These are phyloP conservation scores for Scaptomyza hsui DNA, from an alignment of 1,140 invertebrate species.

Conservation along the genomic window DNA sequence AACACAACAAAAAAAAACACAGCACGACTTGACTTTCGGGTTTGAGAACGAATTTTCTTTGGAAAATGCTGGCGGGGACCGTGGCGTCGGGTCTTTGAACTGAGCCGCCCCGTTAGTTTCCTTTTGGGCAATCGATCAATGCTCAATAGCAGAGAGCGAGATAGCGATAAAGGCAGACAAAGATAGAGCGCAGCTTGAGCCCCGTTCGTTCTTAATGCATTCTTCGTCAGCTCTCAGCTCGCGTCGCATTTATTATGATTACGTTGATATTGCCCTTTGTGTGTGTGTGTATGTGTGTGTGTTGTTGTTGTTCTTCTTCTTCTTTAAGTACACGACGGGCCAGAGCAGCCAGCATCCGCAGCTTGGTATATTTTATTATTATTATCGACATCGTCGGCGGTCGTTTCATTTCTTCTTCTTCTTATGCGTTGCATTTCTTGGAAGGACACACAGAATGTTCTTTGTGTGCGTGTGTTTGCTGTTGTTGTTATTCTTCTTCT, in stretches of 20 bases:
- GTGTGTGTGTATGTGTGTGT: too few relatives aligned
- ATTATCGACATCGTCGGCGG: slow-evolving; percentile 63
- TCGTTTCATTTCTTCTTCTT: slow-evolving; percentile 42
- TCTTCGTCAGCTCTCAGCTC: slow-evolving; percentile 51
- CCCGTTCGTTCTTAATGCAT: slow-evolving; percentile 62
- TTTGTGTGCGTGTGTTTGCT: slow-evolving; percentile 52
- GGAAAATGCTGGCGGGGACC: slow-evolving; percentile 44
- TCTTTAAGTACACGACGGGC: slow-evolving; percentile 34
- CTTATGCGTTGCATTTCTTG: slow-evolving; percentile 64
- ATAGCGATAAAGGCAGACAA: slow-evolving; percentile 12
- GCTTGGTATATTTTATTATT: slow-evolving; percentile 53
- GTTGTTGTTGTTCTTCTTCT: slow-evolving; percentile 36
- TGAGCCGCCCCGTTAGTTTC: slow-evolving; percentile 69
- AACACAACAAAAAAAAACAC: slow-evolving; percentile 19
- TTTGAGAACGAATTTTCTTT: slow-evolving; percentile 71
- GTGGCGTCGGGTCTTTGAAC: slow-evolving; percentile 64
- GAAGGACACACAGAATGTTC: slow-evolving; percentile 69
- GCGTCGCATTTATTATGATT: slow-evolving; percentile 77
- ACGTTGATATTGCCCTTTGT: slow-evolving; percentile 78
- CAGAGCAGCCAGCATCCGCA: slow-evolving; percentile 38
- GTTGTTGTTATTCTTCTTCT: neutral
- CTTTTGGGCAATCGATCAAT: slow-evolving; percentile 73
- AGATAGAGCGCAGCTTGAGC: slow-evolving; percentile 18
- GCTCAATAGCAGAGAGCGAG: slow-evolving; percentile 41
- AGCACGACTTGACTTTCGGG: slow-evolving; percentile 76